These are phyloP conservation scores for Petrophora chlorosata DNA, from an alignment of 2,888 invertebrate genomes.

Conservation along the genomic window DNA sequence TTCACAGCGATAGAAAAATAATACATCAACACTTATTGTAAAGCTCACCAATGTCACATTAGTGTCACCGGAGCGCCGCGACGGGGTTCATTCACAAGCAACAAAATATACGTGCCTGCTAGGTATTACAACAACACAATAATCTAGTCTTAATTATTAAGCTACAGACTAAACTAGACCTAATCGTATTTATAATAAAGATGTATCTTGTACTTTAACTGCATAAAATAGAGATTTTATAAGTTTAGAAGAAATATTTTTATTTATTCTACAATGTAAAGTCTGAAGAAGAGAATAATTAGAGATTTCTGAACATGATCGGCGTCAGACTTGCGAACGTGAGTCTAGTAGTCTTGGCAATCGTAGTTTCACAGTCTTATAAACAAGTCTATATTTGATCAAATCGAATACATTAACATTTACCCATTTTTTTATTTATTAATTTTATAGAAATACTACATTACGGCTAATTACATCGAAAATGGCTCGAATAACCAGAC, in stretches of 20 bases:
- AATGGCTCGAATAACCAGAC: too few species aligned
- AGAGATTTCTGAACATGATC: background rate
- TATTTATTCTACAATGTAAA: background rate
- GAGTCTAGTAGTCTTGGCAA: background rate
- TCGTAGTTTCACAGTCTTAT: background rate
- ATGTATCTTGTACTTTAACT: too few species aligned
- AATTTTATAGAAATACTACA: background rate
- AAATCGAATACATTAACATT: background rate
- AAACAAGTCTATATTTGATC: background rate
- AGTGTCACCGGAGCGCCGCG: background rate
- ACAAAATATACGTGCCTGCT: background rate
- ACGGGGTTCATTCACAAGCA: background rate
- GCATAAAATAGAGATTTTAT: background rate
- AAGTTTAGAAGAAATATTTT: background rate
- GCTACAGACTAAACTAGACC: too few species aligned
- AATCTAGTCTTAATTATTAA: too few species aligned
- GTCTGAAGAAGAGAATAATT: background rate
- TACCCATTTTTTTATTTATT: background rate
- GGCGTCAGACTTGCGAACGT: background rate
- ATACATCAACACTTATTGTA: background rate
- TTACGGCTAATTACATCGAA: too few species aligned
- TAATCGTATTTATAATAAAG: too few species aligned
- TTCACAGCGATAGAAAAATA: background rate
- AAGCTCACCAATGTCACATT: background rate
- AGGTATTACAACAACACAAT: background rate